A percentile compares a stretch with the other conserved stretches of the same genome.
Evolutionary conservation across 2,888 invertebrate species (phyloP).

Genomic region (Drosophila recens): DNA sequence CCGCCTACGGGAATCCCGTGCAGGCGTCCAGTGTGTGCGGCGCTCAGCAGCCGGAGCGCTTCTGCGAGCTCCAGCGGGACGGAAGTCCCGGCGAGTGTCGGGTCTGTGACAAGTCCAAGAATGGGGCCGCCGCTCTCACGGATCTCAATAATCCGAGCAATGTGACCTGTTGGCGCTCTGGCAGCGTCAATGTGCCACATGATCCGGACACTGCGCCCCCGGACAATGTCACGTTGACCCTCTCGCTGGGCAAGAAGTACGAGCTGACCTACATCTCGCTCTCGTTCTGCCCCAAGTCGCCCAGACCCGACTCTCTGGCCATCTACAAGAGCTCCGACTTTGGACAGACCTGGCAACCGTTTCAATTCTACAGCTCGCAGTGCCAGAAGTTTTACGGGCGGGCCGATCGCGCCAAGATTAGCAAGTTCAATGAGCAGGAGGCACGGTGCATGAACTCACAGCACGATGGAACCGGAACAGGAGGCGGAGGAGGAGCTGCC

Average conservation of each 20-base stretch:
- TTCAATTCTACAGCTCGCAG: conserved; percentile 98
- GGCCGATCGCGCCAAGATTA: conserved; percentile 95
- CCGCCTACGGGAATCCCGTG: conserved; percentile 96
- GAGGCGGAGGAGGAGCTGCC: conserved; percentile 86
- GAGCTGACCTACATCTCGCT: conserved; percentile 99
- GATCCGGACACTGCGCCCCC: conserved; percentile 91
- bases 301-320: conserved; percentile 98
- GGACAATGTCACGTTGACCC: conserved; percentile 96
- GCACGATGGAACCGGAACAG: conserved; percentile 86
- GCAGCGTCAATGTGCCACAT: conserved; percentile 90
- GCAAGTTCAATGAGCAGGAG: conserved; percentile 98
- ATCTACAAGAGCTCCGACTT: conserved; percentile 99
- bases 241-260: conserved; percentile 98
- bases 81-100: conserved; percentile 87
- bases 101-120: conserved; percentile 93
- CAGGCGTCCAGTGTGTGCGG: conserved; percentile 97
- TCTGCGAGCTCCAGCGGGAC: conserved; percentile 88
- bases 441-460: conserved; percentile 98
- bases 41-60: conserved; percentile 90
- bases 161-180: conserved; percentile 98
- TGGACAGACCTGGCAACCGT: conserved; percentile 98
- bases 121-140: conserved; percentile 94
- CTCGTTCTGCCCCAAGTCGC: conserved; percentile 96
- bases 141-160: conserved; percentile 99
- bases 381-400: conserved; percentile 96